Conservation (phyloP, 2,888 invertebrate species). For the Lampropteryx suffumata region DNA sequence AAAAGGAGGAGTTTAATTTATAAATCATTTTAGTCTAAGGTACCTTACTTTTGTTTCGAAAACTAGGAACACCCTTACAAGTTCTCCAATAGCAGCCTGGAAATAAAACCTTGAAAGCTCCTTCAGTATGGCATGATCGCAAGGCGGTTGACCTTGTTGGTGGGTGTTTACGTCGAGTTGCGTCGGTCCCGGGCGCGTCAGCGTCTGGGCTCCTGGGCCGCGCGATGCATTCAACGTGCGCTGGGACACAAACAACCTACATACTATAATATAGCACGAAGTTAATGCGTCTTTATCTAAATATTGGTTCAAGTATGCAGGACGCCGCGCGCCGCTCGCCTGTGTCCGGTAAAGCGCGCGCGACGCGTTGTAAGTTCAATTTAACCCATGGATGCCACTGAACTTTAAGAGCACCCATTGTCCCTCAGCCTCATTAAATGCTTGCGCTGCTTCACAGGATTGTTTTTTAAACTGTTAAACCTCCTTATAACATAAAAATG, state of each 20-base stretch:
- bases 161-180: constrained; percentile 67
- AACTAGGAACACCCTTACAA: no score
- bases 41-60: no score
- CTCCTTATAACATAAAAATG: no score
- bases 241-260: constrained; percentile 73
- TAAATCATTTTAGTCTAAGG: no score
- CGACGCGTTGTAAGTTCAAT: constrained; percentile 51
- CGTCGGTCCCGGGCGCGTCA: constrained; percentile 69
- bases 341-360: constrained; percentile 68
- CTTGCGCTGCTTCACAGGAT: neutral
- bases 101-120: constrained; percentile 44
- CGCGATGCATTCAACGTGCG: constrained; percentile 62
- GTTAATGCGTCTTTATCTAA: constrained; percentile 55
- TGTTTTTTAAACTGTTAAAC: neutral
- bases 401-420: constrained; percentile 51
- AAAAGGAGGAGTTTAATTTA: no score
- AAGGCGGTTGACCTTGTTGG: constrained; percentile 74
- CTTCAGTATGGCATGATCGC: constrained; percentile 49
- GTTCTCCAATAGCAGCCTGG: no score
- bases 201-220: constrained; percentile 75
- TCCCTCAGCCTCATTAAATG: constrained; percentile 8
- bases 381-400: constrained; percentile 61
- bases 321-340: constrained; percentile 59
- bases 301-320: constrained; percentile 70
- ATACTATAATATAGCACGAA: constrained; percentile 52